Evolutionary conservation across 2,888 invertebrate genomes (phyloP), one percentile per base, ranked within the genome.

Genomic region (Lasioglossum pauxillum): DNA sequence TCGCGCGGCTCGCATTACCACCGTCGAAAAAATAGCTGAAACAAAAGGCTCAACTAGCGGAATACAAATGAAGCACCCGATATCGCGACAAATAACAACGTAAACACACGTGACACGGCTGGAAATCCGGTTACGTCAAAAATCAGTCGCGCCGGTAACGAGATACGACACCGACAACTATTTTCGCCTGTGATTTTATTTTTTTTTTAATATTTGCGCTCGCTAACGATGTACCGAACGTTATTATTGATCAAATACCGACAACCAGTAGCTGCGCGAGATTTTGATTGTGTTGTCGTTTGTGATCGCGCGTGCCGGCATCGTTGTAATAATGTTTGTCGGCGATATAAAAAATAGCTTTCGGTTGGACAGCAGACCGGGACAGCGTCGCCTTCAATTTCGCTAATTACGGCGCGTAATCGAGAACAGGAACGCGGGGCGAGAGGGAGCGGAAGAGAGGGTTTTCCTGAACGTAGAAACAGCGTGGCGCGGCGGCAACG

Each of bases 91-190:
- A 82, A 49, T 41, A 49, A 27, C 31, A 35, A 8, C 35, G 44
- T 57, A 74, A 84, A 83, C 46, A 27, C 16, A 8, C 23, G 38
- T 35, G 31, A 49, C 44, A 14, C 31, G 14, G 19, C 5, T n/a
- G 44, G 53, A 72, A 78, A 81, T 80, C 27, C 77, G 73, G 57
- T 85, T 85, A 81, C 71, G 46, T 80, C 19, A 80, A 71, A 81
- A 74, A 85, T 85, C 76, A 80, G 53, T n/a, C n/a, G 60, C 27
- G 8, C 44, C 78, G 75, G 72, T 85, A 86, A 85, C 85, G 75
- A 85, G 74, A 75, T 44, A 19, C 38, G 41, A 35, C 74, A 38
- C n/a, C 31, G 31, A 41, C 57, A 69, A 71, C 31, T 53, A 67
- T 60, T 38, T 85, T 49, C 49, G 16, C 5, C 46, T 16, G 2